These are phyloP conservation scores for Sarotherodon lohbergeri DNA, from an alignment of 2,113 vertebrate genomes.

Conservation along the genomic window DNA sequence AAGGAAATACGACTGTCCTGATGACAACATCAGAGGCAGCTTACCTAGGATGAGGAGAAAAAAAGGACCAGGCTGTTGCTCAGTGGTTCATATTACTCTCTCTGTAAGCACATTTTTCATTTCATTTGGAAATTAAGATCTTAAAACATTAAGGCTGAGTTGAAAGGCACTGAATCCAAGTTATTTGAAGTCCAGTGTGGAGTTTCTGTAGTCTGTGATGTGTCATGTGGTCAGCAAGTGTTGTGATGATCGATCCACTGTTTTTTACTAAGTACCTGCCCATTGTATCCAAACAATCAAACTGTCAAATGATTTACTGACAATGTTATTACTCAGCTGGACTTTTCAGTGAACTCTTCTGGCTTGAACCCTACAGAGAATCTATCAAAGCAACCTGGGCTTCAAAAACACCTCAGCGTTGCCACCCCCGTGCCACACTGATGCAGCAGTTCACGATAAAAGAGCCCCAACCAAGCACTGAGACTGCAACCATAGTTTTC, in stretches of 20 bases:
- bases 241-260: neutral
- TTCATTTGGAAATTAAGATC: neutral
- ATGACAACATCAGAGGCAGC: neutral
- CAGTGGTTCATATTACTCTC: neutral
- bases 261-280: neutral
- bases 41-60: neutral
- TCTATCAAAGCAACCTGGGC: neutral
- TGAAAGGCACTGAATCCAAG: neutral
- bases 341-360: neutral
- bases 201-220: neutral
- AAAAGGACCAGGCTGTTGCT: neutral
- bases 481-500: accelerated
- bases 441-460: accelerated
- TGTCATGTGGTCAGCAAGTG: neutral
- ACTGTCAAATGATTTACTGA: neutral
- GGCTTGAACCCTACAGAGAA: neutral
- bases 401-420: neutral
- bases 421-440: neutral
- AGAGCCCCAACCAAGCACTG: neutral
- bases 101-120: neutral
- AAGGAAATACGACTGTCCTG: neutral
- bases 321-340: neutral
- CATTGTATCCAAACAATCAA: neutral
- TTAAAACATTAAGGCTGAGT: neutral
- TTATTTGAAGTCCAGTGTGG: neutral